Evolutionary conservation across 2,888 invertebrate genomes (phyloP), one percentile per base, ranked within the genome.

Genomic region (Laothoe populi): DNA sequence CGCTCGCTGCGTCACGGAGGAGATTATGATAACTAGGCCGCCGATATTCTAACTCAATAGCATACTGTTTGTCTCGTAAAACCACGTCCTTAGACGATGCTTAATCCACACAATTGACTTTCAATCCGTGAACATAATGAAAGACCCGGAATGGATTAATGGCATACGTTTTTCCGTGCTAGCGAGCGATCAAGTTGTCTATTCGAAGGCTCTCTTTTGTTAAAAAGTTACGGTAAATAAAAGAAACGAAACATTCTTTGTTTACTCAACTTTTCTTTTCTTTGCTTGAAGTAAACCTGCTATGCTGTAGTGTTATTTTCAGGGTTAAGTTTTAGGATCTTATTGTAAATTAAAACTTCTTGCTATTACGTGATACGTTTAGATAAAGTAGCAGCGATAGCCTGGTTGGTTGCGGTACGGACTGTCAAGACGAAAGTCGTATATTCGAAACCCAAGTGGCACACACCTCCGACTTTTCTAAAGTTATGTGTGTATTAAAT

Each of bases 81-180:
- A 13, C n/a, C 40, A 7, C 35, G 10, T 4, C 42, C 13, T 46
- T 11, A 46, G 23, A 21, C 11, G 46, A 8, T 5, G 11, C 42
- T 42, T 23, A 46, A 46, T 46, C 11, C 46, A 23, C 46, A 23
- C 46, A 11, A 46, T 46, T 23, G 46, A 46, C 23, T 46, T 21
- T 11, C 23, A 46, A 23, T 46, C 21, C 23, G 0, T 21, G 23
- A 21, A 46, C 21, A 46, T 46, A 46, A 23, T 46, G 46, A 13
- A 24, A 46, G 46, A 24, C 13, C 23, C 0, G 4, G 46, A 23
- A 13, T 0, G 23, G 23, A 46, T 46, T 46, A 46, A 46, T 46
- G 11, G 4, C 13, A 11, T 23, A 24, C 46, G 46, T 13, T 46
- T 44, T 23, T 24, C 46, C 23, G 46, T 1, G 23, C 24, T 46